Conservation (phyloP, 23 tunicate species). For the Styela clava region DNA sequence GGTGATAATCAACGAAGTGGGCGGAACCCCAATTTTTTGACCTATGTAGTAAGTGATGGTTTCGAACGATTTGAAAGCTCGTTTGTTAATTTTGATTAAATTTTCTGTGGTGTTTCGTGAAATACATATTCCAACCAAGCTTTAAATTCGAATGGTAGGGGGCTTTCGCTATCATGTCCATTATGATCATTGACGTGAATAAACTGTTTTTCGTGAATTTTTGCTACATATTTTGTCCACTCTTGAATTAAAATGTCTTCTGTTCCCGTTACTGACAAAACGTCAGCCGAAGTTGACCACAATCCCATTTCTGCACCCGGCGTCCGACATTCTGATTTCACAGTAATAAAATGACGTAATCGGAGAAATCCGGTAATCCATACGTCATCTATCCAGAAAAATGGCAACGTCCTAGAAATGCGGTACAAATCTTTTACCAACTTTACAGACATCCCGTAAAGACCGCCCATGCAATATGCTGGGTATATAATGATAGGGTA, state of each 20-base stretch:
- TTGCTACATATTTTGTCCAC: constrained; percentile 1
- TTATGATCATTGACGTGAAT: not conserved
- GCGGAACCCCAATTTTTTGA: no score
- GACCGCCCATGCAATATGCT: constrained; percentile 12
- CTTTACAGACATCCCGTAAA: constrained; percentile 5
- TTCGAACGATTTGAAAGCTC: no score
- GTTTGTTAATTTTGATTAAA: no score
- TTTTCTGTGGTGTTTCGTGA: not conserved
- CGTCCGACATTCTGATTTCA: not conserved
- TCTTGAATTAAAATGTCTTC: not conserved
- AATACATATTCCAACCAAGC: constrained; percentile 12
- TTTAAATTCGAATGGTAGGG: not conserved
- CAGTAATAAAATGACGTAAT: not conserved
- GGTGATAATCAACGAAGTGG: no score
- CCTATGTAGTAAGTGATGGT: no score
- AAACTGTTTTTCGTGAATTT: not conserved
- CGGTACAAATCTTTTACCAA: not conserved
- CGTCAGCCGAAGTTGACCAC: not conserved
- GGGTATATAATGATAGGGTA: not conserved
- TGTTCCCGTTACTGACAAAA: not conserved
- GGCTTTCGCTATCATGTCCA: not conserved
- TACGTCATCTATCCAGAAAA: constrained; percentile 23
- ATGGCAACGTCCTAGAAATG: constrained; percentile 11
- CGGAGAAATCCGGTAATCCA: constrained; percentile 17
- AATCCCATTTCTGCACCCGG: not conserved